Evolutionary conservation across 2,888 invertebrate genomes (phyloP).

Genomic region (Salpingus planirostris): DNA sequence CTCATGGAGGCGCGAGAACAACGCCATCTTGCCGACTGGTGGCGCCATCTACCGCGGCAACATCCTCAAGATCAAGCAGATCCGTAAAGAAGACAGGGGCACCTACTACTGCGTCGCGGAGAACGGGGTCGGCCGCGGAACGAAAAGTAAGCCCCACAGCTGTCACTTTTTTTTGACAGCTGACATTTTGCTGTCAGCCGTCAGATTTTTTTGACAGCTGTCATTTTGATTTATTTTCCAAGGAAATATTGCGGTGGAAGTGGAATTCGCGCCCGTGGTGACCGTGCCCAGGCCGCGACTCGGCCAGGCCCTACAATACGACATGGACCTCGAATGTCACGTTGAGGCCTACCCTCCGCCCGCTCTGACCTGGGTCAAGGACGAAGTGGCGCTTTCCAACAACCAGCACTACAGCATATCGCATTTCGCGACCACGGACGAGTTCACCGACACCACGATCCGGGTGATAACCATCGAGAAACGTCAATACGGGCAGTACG

Average conservation of each 20-base stretch:
- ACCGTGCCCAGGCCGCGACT: conserved; percentile 74
- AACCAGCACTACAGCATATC: conserved; percentile 89
- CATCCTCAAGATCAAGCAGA: conserved; percentile 62
- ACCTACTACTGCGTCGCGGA: conserved; percentile 92
- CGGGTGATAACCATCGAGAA: conserved; percentile 87
- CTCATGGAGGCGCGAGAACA: conserved; percentile 88
- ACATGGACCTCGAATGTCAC: conserved; percentile 91
- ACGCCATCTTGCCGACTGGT: conserved; percentile 87
- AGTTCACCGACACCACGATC: conserved; percentile 83
- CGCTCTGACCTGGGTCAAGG: conserved; percentile 85
- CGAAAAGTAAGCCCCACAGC: conserved; percentile 54
- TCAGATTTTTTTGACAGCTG: not conserved
- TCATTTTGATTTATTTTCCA: conserved; percentile 13
- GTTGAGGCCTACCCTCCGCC: conserved; percentile 93
- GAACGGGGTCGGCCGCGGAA: conserved; percentile 79
- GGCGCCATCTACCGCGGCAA: conserved; percentile 79
- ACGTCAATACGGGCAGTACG: conserved; percentile 76
- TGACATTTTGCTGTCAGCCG: not conserved
- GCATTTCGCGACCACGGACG: conserved; percentile 85
- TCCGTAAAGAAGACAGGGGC: conserved; percentile 82
- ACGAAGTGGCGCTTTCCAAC: conserved; percentile 69
- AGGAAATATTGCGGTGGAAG: conserved; percentile 79
- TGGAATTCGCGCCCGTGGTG: conserved; percentile 83
- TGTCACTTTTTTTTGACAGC: too few species aligned
- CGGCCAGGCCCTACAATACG: conserved; percentile 84